Base-by-base conservation (phyloP, 2,888 invertebrate species). In the Agriopis aurantiaria region DNA sequence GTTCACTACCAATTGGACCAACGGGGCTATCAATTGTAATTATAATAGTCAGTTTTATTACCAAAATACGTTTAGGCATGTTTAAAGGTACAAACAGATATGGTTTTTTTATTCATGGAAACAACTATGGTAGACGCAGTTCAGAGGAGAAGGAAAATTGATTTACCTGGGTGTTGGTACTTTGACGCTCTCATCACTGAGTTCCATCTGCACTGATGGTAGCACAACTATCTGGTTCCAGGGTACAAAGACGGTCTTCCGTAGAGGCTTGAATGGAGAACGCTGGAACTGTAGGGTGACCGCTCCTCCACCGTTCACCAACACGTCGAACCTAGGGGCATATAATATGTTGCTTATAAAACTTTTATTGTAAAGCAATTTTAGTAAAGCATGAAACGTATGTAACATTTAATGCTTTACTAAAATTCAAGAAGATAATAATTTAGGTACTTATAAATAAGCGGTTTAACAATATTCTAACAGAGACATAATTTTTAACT, bases 271-370 rank as follows among this genome's bases (percentile, higher is more conserved):
- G 95, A 99, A 99, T 41, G 99, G 99, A 68, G 98, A 98, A 71
- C 99, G 95, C 88, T 99, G 98, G 95, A 99, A 99, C 92, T 99
- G 98, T 78, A 99, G 95, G 23, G 98, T 99, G 68, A 99, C 98
- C 2, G 99, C 99, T 46, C 99, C 99, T 59, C 99, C 99, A 14
- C 99, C 99, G 91, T 99, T 99, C 73, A 99, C 99, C 85, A 99
- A 95, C 70, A 99, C 97, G 94, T 99, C 99, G 95, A 99, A 99
- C 97, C 99, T 99, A 89, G 56, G 5, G 17, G 59, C 41, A 69
- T 23, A n/a, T n/a, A 55, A 71, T 55, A 61, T 53, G 46, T 49
- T 49, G 40, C 6, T 60, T 60, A 41, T 14, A 49, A 49, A 48
- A 33, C 3, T 14, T 10, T 57, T 57, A 45, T 49, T 0, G 17